Conservation (phyloP, 2,797 vertebrate species). For the Esox masquinongy region DNA sequence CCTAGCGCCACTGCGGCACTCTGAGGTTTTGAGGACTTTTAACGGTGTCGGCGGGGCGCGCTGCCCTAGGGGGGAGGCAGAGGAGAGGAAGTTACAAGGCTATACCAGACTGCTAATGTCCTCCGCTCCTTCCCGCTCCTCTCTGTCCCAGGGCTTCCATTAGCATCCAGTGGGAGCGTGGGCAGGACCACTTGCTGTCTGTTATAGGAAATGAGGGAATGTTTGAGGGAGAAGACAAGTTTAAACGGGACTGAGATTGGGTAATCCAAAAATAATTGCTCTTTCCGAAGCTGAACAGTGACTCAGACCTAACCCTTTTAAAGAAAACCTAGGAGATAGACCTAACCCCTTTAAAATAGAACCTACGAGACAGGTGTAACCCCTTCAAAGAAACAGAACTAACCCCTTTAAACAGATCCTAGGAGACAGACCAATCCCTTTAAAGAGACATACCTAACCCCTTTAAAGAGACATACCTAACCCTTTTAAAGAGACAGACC, state of each 20-base stretch:
- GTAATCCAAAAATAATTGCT: not conserved
- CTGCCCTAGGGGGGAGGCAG: conserved; percentile 28
- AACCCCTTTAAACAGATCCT: no score
- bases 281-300: not conserved
- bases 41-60: conserved; percentile 34
- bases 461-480: no score
- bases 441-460: no score
- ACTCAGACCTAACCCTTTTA: not conserved
- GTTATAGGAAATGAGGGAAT: not conserved
- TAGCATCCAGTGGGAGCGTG: not conserved
- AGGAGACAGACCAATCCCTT: no score
- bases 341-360: no score
- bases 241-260: not conserved
- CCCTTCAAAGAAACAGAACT: no score
- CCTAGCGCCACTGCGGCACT: conserved; percentile 2
- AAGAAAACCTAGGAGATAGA: no score
- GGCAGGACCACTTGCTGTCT: not conserved
- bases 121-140: not conserved
- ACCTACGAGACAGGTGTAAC: no score
- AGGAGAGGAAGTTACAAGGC: conserved; percentile 27
- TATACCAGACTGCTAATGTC: conserved; percentile 35
- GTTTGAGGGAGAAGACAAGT: not conserved
- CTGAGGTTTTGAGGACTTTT: conserved; percentile 34
- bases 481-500: no score
- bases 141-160: not conserved